Base-by-base conservation (phyloP, 2,888 invertebrate species). In the Boloria selene region DNA sequence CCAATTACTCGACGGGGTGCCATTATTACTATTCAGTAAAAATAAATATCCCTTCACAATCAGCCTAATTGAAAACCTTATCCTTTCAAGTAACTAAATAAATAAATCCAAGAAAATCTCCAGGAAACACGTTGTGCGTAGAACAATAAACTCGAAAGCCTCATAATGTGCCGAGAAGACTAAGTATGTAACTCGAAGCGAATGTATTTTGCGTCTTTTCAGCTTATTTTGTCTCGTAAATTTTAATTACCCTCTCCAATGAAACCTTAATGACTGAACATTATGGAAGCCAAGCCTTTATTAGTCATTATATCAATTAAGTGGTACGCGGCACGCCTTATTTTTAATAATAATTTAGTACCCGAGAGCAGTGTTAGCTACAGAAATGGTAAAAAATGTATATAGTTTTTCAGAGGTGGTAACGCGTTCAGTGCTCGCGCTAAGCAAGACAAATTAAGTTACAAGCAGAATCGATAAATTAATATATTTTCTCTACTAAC, bases 261-360 rank as follows among this genome's bases (percentile, higher is more conserved):
- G 47, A 49, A 49, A 49, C 47, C 47, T 49, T 49, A 49, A 49
- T 49, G 47, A 49, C 47, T 49, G 47, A 49, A 49, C 47, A 49
- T 49, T 16, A 49, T 49, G 47, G 16, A 16, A 49, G 47, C 47
- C 16, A 49, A 4, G n/a, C 16, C 5, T 49, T 49, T 49, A 49
- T 49, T 49, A 49, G 47, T 16, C 14, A 49, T 49, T 49, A 49
- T 49, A 49, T 49, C 47, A 49, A 49, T 49, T 49, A n/a, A 49
- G n/a, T 49, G 5, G 47, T 10, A n/a, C 47, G 47, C 14, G 5
- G 47, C 16, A n/a, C 47, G 47, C 14, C 16, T 14, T 49, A 16
- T 49, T n/a, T 16, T 16, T 16, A 49, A 14, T 49, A 49, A 16
- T 38, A 16, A 49, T 49, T 49, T 49, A 49, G 47, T 47, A 47